A percentile compares a stretch with the other conserved stretches of the same genome.
Evolutionary conservation across 2,113 vertebrate species (phyloP).

Genomic region (Tyto alba): DNA sequence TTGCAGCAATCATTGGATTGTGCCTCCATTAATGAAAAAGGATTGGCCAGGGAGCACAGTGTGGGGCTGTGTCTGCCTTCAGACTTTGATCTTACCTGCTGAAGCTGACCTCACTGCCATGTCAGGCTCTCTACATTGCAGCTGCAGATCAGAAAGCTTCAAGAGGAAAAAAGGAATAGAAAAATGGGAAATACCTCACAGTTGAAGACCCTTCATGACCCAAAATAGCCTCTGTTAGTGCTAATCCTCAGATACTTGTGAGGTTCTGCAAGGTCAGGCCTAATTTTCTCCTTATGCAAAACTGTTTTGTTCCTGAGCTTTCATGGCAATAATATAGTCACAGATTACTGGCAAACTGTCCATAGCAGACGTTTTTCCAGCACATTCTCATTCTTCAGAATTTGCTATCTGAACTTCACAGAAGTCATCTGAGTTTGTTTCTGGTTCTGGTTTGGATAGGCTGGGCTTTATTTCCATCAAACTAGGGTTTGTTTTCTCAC

Average conservation of each 20-base stretch:
- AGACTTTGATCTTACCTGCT: constrained; percentile 51
- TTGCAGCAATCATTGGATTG: not conserved
- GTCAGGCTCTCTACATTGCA: not conserved
- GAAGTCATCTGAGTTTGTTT: not conserved
- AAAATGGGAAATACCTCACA: constrained; percentile 27
- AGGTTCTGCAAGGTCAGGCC: not conserved
- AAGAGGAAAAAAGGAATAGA: not conserved
- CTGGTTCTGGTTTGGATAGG: not conserved
- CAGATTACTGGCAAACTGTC: not conserved
- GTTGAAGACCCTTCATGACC: not conserved
- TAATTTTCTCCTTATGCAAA: not conserved
- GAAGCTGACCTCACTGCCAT: not conserved
- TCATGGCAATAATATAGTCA: not conserved
- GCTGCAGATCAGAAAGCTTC: constrained; percentile 1
- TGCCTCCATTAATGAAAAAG: constrained; percentile 10
- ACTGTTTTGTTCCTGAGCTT: not conserved
- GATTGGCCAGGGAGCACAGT: not conserved
- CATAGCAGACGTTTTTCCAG: not conserved
- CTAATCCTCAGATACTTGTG: not conserved
- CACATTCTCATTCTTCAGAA: not conserved
- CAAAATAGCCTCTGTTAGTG: not conserved
- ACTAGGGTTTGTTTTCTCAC: not conserved
- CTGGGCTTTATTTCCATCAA: not conserved
- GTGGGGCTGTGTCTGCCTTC: not conserved
- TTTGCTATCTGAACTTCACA: not conserved